Evolutionary conservation across 1,140 invertebrate species (phyloP), one percentile per base, ranked within the genome.

Genomic region (Drosophila trapezifrons): DNA sequence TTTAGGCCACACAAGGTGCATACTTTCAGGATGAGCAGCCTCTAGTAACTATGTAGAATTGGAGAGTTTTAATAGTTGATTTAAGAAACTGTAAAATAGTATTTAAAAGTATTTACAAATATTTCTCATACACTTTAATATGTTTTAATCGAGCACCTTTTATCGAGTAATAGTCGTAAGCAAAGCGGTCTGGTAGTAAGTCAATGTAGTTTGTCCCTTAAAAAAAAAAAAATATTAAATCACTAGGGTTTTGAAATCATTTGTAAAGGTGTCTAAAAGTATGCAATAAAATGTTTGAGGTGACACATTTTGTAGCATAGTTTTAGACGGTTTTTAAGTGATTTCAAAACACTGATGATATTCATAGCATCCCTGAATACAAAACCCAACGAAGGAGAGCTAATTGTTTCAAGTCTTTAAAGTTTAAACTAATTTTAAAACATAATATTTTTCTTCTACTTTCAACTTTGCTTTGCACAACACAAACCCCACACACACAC

Each of bases 401-500:
- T 27, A 32, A 35, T 72, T 29, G 10, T 58, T 71, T 71, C 20
- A 58, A 63, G 56, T 35, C 47, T 63, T 52, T 40, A 12, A 60
- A 89, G 79, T 83, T 49, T 45, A 7, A 66, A 87, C 83, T 89
- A 89, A 91, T 86, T 78, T 86, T 46, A 70, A 38, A 72, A 78
- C 43, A 66, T 62, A 70, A 65, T 76, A 70, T 89, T 90, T 81
- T 72, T 89, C 85, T 89, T 86, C 83, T 86, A 82, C 77, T 85
- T 86, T 70, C 78, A 55, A 85, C 69, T 71, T 80, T 83, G 70
- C 75, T 90, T 89, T 89, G 77, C 78, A 74, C 85, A 84, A 80
- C 57, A 67, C 47, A 74, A 43, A 55, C 20, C 60, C 52, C 62
- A 64, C 25, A 46, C 13, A n/a, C 32, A 54, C 27, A 65, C 10